These are phyloP conservation scores for Drosophila mimica DNA, from an alignment of 2,888 invertebrate species.

Conservation along the genomic window DNA sequence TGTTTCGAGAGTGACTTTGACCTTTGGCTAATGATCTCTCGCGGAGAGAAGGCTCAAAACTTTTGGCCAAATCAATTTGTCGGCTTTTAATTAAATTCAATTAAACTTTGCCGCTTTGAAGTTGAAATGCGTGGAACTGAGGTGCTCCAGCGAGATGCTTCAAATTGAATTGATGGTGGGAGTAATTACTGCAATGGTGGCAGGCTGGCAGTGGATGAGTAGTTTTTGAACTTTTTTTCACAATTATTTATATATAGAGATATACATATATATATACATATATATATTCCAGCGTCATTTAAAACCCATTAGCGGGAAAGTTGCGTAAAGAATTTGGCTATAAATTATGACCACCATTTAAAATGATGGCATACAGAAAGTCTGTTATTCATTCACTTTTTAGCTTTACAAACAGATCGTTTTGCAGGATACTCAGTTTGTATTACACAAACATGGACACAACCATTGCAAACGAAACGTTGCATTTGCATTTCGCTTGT, in stretches of 20 bases:
- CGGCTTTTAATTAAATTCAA: conserved; percentile 76
- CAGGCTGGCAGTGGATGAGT: background rate
- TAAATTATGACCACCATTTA: conserved; percentile 16
- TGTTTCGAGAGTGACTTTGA: conserved; percentile 50
- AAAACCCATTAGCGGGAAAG: background rate
- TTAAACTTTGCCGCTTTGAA: conserved; percentile 64
- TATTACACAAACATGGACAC: conserved; percentile 44
- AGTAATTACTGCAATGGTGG: conserved; percentile 32
- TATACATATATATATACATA: background rate
- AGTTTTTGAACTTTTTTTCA: background rate
- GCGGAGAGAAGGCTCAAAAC: conserved; percentile 32
- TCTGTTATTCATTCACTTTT: conserved; percentile 9
- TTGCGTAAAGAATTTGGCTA: conserved; percentile 7
- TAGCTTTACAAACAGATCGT: conserved; percentile 55
- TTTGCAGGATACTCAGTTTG: conserved; percentile 52
- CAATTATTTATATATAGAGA: background rate
- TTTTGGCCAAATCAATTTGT: conserved; percentile 69
- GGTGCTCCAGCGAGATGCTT: conserved; percentile 34
- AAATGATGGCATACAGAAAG: conserved; percentile 1
- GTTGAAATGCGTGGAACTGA: conserved; percentile 21
- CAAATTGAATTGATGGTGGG: conserved; percentile 24
- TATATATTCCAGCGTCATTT: background rate
- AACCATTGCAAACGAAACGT: conserved; percentile 46
- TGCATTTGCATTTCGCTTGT: conserved; percentile 51
- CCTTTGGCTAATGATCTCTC: conserved; percentile 47